phyloP scores from a whole-genome alignment of 2,113 vertebrate species.

The Noturus placidus region DNA sequence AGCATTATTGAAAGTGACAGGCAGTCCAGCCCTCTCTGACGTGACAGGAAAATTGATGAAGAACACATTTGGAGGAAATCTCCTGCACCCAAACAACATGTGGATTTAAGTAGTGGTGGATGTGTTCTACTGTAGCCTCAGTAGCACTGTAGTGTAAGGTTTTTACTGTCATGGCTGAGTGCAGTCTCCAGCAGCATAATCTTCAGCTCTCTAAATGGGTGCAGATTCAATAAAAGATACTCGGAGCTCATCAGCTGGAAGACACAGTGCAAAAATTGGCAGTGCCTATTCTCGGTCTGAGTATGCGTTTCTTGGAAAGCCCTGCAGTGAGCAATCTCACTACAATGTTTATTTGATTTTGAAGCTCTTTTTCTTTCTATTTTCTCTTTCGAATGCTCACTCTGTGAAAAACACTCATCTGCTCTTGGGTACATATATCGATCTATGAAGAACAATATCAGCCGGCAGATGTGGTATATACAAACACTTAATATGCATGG shows the following conservation, averaged over 20 bases:
- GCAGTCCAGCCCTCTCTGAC: neutral
- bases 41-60: neutral
- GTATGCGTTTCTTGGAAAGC: slow-evolving; percentile 66
- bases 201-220: slow-evolving; percentile 64
- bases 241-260: slow-evolving; percentile 61
- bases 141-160: neutral
- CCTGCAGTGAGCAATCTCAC: slow-evolving; percentile 68
- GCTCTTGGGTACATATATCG: neutral
- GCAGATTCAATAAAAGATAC: slow-evolving; percentile 68
- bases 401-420: slow-evolving; percentile 19
- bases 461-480: neutral
- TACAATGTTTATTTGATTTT: slow-evolving; percentile 60
- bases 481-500: slow-evolving; percentile 1
- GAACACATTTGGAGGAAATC: neutral
- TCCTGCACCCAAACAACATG: neutral
- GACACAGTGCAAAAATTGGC: slow-evolving; percentile 61
- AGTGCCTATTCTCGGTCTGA: slow-evolving; percentile 66
- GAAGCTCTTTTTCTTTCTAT: slow-evolving; percentile 37
- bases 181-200: slow-evolving; percentile 49
- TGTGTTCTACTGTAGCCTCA: neutral
- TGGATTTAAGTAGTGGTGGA: slow-evolving; percentile 7
- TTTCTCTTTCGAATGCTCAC: slow-evolving; percentile 7
- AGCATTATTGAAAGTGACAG: neutral
- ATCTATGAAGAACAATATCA: slow-evolving; percentile 11
- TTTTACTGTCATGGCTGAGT: slow-evolving; percentile 33